These are phyloP conservation scores for Leptopilina boulardi DNA, from an alignment of 1,140 invertebrate species.

Conservation along the genomic window DNA sequence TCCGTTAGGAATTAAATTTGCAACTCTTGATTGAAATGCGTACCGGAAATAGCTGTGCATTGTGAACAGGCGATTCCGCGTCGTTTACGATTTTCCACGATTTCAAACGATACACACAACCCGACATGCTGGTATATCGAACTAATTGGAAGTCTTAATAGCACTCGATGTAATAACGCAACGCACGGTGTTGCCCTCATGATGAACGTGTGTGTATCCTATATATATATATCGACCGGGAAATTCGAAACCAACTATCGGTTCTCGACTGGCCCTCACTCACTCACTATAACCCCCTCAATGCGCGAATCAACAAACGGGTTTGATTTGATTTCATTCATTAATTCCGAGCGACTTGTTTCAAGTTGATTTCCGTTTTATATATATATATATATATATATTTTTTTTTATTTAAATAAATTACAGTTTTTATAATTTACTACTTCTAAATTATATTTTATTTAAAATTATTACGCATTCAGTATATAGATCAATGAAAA, in stretches of 20 bases:
- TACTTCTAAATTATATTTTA: too few relatives aligned
- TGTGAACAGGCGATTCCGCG: conserved; percentile 32
- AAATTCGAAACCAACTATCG: conserved; percentile 51
- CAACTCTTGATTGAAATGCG: conserved; percentile 25
- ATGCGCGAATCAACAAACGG: conserved; percentile 66
- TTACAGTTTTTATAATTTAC: too few relatives aligned
- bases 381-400: background rate
- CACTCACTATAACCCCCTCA: conserved; percentile 45
- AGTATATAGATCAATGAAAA: too few relatives aligned
- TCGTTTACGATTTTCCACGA: conserved; percentile 34
- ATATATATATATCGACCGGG: conserved; percentile 63
- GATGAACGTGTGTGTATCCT: conserved; percentile 55
- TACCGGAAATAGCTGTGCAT: conserved; percentile 20
- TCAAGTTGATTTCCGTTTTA: conserved; percentile 55
- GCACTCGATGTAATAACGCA: conserved; percentile 66
- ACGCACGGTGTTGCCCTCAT: conserved; percentile 36
- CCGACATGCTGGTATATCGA: conserved; percentile 52
- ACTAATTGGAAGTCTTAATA: conserved; percentile 71
- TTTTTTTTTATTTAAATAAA: too few relatives aligned
- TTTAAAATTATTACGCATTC: too few relatives aligned
- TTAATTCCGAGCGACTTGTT: conserved; percentile 66
- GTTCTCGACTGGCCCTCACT: conserved; percentile 46
- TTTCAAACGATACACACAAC: conserved; percentile 23
- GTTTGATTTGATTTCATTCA: conserved; percentile 68
- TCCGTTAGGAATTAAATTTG: conserved; percentile 23